Evolutionary conservation across 2,888 invertebrate species (phyloP), one percentile per base, ranked within the genome.

Genomic region (Philhelius pedissequus): DNA sequence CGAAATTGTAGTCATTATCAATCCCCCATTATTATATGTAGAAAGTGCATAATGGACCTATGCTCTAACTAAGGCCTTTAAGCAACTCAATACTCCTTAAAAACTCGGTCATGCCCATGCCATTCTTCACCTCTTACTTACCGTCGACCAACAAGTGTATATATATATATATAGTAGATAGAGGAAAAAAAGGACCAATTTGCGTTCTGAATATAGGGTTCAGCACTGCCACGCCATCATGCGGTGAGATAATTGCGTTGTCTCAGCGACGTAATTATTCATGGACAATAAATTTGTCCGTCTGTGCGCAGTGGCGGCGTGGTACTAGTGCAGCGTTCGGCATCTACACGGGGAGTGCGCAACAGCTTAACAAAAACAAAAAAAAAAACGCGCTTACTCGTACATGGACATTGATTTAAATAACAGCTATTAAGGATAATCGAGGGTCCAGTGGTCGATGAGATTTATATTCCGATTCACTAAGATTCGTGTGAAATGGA

Each of bases 351-450:
- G 35, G 30, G 13, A 20, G 20, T 35, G 18, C 38, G 38, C 25
- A 22, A 40, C 4, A 9, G 40, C 60, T 25, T 4, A 54, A 32
- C 15, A 35, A 22, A 7, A 58, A n/a, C 13, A 56, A 35, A 20
- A 22, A 7, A 9, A 20, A 22, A 74, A 52, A 52, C 75, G 56
- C 62, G 43, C 79, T 86, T 71, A n/a, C n/a, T n/a, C n/a, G n/a
- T n/a, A 87, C 86, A 87, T 86, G 86, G 86, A 86, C 90, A 89
- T 90, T 90, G 90, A 89, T 89, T 89, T 90, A 89, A 89, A 89
- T 90, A 89, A 90, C 89, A 88, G 88, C 89, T 87, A 88, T 89
- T 89, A 90, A 88, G 87, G 86, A 83, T 87, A 87, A 87, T 87
- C 86, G 86, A 76, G 82, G 66, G 76, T 32, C 80, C 81, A 77